phyloP scores from a whole-genome alignment of 2,888 invertebrate genomes.

The Hydropsyche betteni region DNA sequence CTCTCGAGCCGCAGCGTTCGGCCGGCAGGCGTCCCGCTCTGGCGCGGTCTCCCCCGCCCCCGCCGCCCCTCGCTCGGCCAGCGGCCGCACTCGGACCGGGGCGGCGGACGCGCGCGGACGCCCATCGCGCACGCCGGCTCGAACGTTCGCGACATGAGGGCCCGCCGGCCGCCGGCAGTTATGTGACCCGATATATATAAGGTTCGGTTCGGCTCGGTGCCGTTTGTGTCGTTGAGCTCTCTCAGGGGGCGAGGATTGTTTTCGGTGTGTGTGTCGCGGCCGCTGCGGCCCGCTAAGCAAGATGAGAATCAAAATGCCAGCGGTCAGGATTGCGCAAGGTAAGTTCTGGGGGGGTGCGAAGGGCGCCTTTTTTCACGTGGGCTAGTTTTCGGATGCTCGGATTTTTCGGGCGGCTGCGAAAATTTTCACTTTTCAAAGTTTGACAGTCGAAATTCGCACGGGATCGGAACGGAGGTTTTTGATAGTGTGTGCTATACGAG shows the following conservation, averaged over 20 bases:
- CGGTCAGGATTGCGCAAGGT: slow-evolving; percentile 97
- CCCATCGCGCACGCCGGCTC: slow-evolving; percentile 55
- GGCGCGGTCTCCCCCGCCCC: slow-evolving; percentile 10
- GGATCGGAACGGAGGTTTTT: too few species aligned
- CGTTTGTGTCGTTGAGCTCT: too few species aligned
- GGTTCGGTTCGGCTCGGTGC: too few species aligned
- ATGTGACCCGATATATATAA: too few species aligned
- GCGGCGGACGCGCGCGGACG: slow-evolving; percentile 69
- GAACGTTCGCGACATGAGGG: neutral
- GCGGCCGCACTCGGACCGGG: slow-evolving; percentile 64
- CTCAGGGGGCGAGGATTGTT: neutral
- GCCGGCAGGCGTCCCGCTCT: neutral
- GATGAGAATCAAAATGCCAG: slow-evolving; percentile 98
- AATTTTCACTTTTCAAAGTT: too few species aligned
- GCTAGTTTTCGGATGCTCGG: too few species aligned
- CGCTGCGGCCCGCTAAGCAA: slow-evolving; percentile 61
- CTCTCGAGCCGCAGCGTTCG: slow-evolving; percentile 28
- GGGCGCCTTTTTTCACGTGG: too few species aligned
- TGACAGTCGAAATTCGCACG: too few species aligned
- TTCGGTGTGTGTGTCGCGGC: slow-evolving; percentile 41
- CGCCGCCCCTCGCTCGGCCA: slow-evolving; percentile 38
- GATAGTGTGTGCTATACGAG: too few species aligned
- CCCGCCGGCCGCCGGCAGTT: neutral
- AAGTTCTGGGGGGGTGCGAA: slow-evolving; percentile 62
- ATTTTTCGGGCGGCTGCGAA: too few species aligned